These are phyloP conservation scores for Polyploca ridens DNA, from an alignment of 2,888 invertebrate genomes.

Conservation along the genomic window DNA sequence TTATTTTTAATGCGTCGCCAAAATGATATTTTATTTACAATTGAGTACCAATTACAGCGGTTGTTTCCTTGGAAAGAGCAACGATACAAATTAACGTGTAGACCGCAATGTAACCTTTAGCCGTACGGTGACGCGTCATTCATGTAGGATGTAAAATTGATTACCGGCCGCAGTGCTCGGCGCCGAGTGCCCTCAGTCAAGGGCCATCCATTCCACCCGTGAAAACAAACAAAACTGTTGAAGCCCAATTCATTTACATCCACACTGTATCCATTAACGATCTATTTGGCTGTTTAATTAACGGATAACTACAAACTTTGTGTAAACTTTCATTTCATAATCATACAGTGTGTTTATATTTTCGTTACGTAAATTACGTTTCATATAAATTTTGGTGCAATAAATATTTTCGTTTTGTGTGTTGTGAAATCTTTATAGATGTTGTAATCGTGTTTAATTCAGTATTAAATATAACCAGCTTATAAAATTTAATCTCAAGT, in stretches of 20 bases:
- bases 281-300: conserved; percentile 47
- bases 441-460: too few relatives aligned
- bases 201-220: conserved; percentile 37
- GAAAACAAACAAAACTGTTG: conserved; percentile 54
- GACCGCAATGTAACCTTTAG: conserved; percentile 21
- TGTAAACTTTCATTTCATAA: conserved; percentile 13
- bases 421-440: not conserved
- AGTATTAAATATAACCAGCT: too few relatives aligned
- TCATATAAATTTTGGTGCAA: not conserved
- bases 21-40: too few relatives aligned
- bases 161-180: conserved; percentile 23
- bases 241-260: conserved; percentile 61
- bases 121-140: conserved; percentile 22
- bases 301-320: conserved; percentile 21
- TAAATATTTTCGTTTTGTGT: not conserved
- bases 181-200: conserved; percentile 37
- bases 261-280: conserved; percentile 52
- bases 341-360: conserved; percentile 9
- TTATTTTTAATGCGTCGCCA: too few relatives aligned
- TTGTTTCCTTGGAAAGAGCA: not conserved
- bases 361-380: not conserved
- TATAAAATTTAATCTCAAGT: too few relatives aligned
- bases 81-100: conserved; percentile 30
- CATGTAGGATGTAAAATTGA: conserved; percentile 42
- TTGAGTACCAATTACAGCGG: not conserved